Evolutionary conservation across 2,888 invertebrate species (phyloP), one percentile per base, ranked within the genome.

Genomic region (Formica aserva): DNA sequence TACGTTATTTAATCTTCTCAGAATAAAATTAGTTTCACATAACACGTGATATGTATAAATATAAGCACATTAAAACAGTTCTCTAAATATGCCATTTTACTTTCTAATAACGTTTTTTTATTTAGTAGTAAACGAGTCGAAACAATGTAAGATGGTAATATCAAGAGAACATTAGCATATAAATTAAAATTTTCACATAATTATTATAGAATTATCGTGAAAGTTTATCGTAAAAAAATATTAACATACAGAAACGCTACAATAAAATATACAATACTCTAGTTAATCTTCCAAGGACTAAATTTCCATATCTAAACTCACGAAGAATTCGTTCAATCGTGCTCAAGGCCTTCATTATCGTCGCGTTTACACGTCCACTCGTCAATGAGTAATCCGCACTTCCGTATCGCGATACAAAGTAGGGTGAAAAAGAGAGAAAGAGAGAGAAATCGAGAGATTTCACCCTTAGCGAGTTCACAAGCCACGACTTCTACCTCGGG

Each of bases 381-480:
- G 86, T 87, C 84, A 87, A 87, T 87, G 85, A 86, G 74, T 83
- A 86, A 86, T 80, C 71, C 78, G 78, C 78, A 74, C 35, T 75
- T 71, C 74, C 72, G 86, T 86, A 86, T 86, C 86, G 86, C 63
- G 57, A 55, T 71, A 84, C 69, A 86, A 84, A 67, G 71, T 84
- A 66, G 45, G 57, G 57, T 18, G 11, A 52, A 13, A 62, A 13
- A 38, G 38, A 60, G 48, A 75, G 74, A 48, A 38, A 32, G 80
- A 63, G 78, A 83, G 26, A 60, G 80, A 74, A 60, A 62, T 13
- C 6, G 82, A 38, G 41, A 41, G 65, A 66, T 60, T 81, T 71
- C 62, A 66, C 86, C 86, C 88, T 87, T 85, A 9, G 78, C 78
- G 80, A 88, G 89, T 90, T 91, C 89, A 91, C 88, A 91, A 88